Base-by-base conservation (phyloP, 2,888 invertebrate genomes). In the Stictocephala bisonia region DNA sequence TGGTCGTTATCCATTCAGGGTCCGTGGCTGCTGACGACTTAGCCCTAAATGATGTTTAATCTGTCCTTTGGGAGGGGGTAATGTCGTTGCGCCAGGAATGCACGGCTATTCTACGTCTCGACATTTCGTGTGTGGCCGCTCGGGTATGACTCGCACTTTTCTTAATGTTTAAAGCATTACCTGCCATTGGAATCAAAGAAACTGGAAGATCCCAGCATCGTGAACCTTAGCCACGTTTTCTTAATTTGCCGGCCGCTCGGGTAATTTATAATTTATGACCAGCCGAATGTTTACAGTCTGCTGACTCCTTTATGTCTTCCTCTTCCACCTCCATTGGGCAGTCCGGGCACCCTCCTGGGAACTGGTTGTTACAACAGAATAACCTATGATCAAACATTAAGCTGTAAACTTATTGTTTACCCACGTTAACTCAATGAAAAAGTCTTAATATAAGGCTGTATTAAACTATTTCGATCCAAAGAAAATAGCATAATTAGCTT, bases 151-250 rank as follows among this genome's bases (percentile, higher is more conserved):
- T 70, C 70, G 70, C 70, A 15, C 56, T 70, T 70, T 70, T 29
- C 56, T 41, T 70, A 70, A 70, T 70, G 70, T 53, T 70, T 27
- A 70, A 70, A 70, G 56, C 53, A 70, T 70, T 70, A 70, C 70
- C 56, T 41, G 24, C 56, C 40, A 56, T 70, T 56, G 70, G 41
- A 56, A 41, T 40, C 56, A 41, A 27, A 35, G 40, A 31, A 53
- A 41, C 56, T 70, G 70, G 41, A 56, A 35, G 70, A 50, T 31
- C 50, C 29, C 13, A 48, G 29, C 50, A 51, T 50, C 48, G 70
- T 53, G 70, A n/a, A 26, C 40, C 13, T 13, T 24, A 26, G 18
- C 70, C 70, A 70, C 70, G 70, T 56, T 70, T 70, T 70, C 70
- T 70, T 56, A 53, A 70, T 70, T 70, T 70, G 51, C 51, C 27